phyloP scores from a whole-genome alignment of 2,113 vertebrate species.

The Pachyramphus minor region DNA sequence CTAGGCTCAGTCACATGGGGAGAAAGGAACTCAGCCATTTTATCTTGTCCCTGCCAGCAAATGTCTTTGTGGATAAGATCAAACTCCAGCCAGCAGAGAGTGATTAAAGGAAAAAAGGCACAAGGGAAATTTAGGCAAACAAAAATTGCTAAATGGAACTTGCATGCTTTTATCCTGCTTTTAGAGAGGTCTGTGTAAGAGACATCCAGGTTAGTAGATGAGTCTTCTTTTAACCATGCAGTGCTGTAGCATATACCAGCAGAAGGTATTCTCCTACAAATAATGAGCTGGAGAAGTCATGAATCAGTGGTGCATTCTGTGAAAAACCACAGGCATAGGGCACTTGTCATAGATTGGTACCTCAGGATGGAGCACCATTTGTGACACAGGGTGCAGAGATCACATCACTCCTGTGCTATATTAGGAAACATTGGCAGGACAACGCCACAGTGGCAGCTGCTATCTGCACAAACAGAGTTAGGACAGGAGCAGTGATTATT shows the following conservation, averaged over 20 bases:
- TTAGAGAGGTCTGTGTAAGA: neutral
- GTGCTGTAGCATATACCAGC: neutral
- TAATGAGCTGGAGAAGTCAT: neutral
- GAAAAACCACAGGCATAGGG: neutral
- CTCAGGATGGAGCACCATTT: neutral
- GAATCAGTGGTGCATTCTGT: neutral
- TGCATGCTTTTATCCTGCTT: neutral
- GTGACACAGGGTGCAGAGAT: neutral
- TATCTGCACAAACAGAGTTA: neutral
- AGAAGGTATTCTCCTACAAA: neutral
- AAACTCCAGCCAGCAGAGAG: neutral
- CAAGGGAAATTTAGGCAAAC: neutral
- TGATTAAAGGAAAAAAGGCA: neutral
- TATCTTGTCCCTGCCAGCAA: slow-evolving; percentile 24
- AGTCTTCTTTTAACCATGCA: neutral
- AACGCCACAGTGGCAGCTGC: neutral
- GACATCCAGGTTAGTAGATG: neutral
- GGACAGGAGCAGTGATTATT: neutral
- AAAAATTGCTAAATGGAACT: slow-evolving; percentile 14
- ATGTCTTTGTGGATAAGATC: slow-evolving; percentile 22
- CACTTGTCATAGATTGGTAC: neutral
- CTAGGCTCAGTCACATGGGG: neutral
- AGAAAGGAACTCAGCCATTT: neutral
- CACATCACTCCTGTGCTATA: neutral
- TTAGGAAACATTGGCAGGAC: neutral